A percentile compares a stretch with the other conserved stretches of the same genome.
Conservation (phyloP, 1,140 invertebrate species). For the Drosophila rufa region DNA sequence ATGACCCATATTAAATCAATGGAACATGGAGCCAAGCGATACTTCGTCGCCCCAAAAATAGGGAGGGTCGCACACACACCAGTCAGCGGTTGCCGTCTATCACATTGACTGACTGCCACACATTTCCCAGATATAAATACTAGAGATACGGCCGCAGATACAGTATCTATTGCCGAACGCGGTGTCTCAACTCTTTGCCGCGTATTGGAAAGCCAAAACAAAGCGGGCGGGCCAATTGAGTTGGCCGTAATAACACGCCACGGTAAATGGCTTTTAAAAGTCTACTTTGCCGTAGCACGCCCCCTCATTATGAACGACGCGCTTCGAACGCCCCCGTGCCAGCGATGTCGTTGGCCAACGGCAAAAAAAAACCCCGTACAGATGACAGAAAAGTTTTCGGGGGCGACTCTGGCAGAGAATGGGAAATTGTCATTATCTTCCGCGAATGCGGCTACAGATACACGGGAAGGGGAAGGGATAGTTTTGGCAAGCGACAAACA, state of each 20-base stretch:
- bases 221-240: conserved; percentile 72
- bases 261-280: conserved; percentile 82
- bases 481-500: conserved; percentile 50
- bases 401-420: conserved; percentile 27
- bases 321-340: conserved; percentile 69
- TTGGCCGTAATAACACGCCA: conserved; percentile 81
- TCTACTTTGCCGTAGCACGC: conserved; percentile 76
- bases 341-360: conserved; percentile 7
- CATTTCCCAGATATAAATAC: conserved; percentile 65
- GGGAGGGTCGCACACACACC: conserved; percentile 9
- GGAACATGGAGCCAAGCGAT: conserved; percentile 29
- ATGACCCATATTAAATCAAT: conserved; percentile 73
- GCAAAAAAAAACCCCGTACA: conserved; percentile 2
- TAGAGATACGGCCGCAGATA: conserved; percentile 39
- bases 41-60: conserved; percentile 7
- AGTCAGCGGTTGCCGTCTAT: conserved; percentile 72
- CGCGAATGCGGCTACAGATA: conserved; percentile 17
- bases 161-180: conserved; percentile 36
- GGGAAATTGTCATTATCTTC: conserved; percentile 79
- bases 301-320: conserved; percentile 80
- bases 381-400: conserved; percentile 62
- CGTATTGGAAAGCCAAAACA: conserved; percentile 46
- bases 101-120: conserved; percentile 82
- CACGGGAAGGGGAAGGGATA: conserved; percentile 15
- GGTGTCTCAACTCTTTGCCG: conserved; percentile 43